Percentiles rank a stretch among this genome's conserved stretches.
These are phyloP conservation scores for Cherax quadricarinatus DNA, from an alignment of 1,140 invertebrate species.

Conservation along the genomic window DNA sequence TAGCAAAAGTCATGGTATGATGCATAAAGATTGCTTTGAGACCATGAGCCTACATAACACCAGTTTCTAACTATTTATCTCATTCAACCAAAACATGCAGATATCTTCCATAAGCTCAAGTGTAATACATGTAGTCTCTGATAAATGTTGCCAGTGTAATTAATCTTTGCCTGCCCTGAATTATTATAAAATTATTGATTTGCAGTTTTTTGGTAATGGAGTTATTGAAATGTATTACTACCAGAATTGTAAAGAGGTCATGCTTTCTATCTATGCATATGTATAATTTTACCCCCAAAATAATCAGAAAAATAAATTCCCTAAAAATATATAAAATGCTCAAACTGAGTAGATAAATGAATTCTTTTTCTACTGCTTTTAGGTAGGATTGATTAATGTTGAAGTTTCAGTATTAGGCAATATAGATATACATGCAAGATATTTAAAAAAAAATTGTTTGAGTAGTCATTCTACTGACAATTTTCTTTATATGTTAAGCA, in stretches of 20 bases:
- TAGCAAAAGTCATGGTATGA: not conserved
- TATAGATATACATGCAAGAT: slow-evolving; percentile 68
- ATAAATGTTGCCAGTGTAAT: slow-evolving; percentile 66
- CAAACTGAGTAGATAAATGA: slow-evolving; percentile 69
- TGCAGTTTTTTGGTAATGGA: slow-evolving; percentile 53
- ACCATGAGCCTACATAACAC: not conserved
- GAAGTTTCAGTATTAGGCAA: slow-evolving; percentile 69
- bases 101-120: slow-evolving; percentile 68
- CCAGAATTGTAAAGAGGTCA: slow-evolving; percentile 57
- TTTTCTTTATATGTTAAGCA: slow-evolving; percentile 67
- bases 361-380: slow-evolving; percentile 70
- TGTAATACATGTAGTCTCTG: slow-evolving; percentile 65
- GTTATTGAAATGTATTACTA: slow-evolving; percentile 39
- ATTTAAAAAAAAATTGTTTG: slow-evolving; percentile 55
- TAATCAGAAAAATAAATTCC: slow-evolving; percentile 34
- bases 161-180: slow-evolving; percentile 55
- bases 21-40: not conserved
- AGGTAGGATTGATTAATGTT: slow-evolving; percentile 68
- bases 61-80: slow-evolving; percentile 17
- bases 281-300: slow-evolving; percentile 55
- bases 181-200: slow-evolving; percentile 35
- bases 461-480: slow-evolving; percentile 44
- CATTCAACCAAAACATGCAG: slow-evolving; percentile 55
- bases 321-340: slow-evolving; percentile 63
- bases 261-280: slow-evolving; percentile 70